Conservation (phyloP, 1,140 invertebrate genomes). For the Camponotus pennsylvanicus region DNA sequence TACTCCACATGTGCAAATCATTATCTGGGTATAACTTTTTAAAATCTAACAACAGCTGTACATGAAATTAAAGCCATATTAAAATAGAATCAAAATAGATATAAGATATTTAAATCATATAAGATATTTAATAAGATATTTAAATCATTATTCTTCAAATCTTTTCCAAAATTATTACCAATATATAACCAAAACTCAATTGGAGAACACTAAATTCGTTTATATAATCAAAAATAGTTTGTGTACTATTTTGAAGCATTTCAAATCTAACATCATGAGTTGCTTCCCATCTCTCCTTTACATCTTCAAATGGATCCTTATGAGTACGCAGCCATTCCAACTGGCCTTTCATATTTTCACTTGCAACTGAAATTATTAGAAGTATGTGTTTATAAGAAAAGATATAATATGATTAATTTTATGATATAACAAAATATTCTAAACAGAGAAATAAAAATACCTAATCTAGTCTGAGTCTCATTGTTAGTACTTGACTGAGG, state of each 20-base stretch:
- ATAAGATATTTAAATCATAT: background rate
- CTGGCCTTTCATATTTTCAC: background rate
- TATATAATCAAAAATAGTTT: constrained; percentile 3
- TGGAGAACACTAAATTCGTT: background rate
- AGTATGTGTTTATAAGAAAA: no score
- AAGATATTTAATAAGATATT: no score
- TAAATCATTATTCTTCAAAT: no score
- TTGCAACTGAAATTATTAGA: no score
- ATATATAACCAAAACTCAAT: background rate
- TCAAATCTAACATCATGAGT: background rate
- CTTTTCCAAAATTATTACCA: no score
- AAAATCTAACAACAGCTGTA: background rate
- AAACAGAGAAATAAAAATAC: background rate
- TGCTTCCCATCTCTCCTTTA: background rate
- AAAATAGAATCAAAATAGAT: background rate
- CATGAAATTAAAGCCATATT: background rate
- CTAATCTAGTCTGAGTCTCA: background rate
- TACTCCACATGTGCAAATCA: background rate
- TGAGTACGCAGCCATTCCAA: constrained; percentile 5
- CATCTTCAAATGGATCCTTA: constrained; percentile 4
- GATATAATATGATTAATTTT: no score
- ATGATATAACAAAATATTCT: no score
- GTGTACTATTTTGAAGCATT: background rate
- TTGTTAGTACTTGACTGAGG: background rate
- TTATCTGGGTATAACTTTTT: background rate